Conservation (phyloP, 2,113 vertebrate species). For the Etia nguti region DNA sequence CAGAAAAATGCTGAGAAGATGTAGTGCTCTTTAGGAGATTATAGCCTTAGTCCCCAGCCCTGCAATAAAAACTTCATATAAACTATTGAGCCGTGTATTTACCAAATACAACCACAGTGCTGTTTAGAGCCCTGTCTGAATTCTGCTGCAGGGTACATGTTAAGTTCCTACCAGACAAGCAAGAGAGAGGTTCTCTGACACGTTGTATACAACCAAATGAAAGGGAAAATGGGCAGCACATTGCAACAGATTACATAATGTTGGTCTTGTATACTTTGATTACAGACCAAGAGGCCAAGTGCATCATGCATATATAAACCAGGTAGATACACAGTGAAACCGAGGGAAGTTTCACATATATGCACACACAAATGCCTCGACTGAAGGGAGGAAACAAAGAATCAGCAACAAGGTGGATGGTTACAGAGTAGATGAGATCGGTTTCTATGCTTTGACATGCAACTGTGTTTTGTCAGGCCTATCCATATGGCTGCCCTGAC, state of each 20-base stretch:
- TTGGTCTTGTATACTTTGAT: conserved; percentile 29
- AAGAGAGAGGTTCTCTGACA: conserved; percentile 26
- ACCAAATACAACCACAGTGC: conserved; percentile 16
- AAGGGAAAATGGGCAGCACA: conserved; percentile 22
- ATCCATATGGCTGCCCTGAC: not conserved
- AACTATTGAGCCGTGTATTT: conserved; percentile 32
- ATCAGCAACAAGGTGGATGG: not conserved
- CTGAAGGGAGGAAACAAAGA: not conserved
- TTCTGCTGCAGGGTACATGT: conserved; percentile 11
- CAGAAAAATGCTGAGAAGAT: conserved; percentile 2
- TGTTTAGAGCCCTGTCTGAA: conserved; percentile 32
- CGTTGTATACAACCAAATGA: conserved; percentile 36
- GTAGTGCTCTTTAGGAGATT: conserved; percentile 12
- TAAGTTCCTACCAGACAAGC: not conserved
- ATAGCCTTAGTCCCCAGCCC: conserved; percentile 2
- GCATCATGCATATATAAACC: conserved; percentile 34
- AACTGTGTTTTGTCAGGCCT: not conserved
- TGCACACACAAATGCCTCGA: not conserved
- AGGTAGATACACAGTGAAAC: not conserved
- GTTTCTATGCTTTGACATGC: not conserved
- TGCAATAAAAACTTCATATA: conserved; percentile 48
- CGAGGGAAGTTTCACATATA: not conserved
- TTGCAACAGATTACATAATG: conserved; percentile 35
- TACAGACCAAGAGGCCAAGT: conserved; percentile 27
- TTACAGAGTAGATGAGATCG: not conserved